A percentile compares a stretch with the other conserved stretches of the same genome.
Conservation (phyloP, 1,140 invertebrate genomes). For the Leptestheria dahalacensis region DNA sequence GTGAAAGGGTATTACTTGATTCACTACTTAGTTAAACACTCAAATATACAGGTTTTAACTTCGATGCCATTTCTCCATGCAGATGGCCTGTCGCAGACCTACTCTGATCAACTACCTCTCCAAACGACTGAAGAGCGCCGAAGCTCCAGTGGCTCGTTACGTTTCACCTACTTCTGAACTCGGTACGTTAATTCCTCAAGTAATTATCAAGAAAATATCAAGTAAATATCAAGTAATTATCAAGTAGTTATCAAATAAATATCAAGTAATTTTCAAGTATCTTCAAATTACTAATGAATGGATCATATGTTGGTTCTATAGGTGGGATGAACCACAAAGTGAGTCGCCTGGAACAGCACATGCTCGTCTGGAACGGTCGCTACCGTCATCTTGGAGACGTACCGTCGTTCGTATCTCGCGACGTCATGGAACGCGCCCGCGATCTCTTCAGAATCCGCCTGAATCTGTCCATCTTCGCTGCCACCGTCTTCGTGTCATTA, state of each 20-base stretch:
- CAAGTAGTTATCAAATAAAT: too few species aligned
- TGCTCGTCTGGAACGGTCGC: constrained; percentile 13
- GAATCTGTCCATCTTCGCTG: constrained; percentile 6
- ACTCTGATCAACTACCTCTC: neutral
- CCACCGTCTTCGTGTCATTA: constrained; percentile 6
- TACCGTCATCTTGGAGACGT: constrained; percentile 5
- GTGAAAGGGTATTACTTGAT: too few species aligned
- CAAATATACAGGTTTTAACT: too few species aligned
- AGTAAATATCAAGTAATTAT: too few species aligned
- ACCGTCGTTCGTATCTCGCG: constrained; percentile 12
- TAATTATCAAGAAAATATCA: too few species aligned
- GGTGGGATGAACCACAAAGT: constrained; percentile 11
- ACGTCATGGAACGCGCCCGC: constrained; percentile 11
- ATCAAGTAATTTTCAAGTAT: too few species aligned
- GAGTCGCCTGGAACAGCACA: constrained; percentile 5
- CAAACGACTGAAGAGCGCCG: neutral
- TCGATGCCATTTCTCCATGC: too few species aligned
- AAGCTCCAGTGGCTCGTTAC: constrained; percentile 1
- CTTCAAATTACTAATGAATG: too few species aligned
- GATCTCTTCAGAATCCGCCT: constrained; percentile 8
- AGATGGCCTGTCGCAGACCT: neutral
- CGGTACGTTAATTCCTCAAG: too few species aligned
- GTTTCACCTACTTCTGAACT: constrained; percentile 12
- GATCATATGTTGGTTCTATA: too few species aligned
- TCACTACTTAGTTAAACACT: too few species aligned